phyloP scores from a whole-genome alignment of 2,113 vertebrate genomes.

The Semnornis frantzii region DNA sequence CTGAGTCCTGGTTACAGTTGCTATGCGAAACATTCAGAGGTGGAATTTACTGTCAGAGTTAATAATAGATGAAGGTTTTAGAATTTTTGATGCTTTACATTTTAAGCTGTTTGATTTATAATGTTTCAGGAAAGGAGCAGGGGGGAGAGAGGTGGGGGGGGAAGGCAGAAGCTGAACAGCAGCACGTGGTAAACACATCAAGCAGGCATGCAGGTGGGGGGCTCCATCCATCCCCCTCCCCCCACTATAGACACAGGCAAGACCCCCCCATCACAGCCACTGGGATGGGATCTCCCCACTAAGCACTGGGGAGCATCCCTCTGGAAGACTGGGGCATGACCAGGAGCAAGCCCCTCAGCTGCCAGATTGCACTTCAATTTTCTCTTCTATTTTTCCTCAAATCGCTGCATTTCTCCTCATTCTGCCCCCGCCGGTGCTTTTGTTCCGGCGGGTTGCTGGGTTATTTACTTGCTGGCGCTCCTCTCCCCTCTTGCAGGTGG shows the following conservation, averaged over 20 bases:
- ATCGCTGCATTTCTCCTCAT: not conserved
- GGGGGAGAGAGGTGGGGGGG: not conserved
- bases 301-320: not conserved
- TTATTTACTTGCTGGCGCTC: constrained; percentile 55
- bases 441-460: constrained; percentile 20
- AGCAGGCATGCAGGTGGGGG: not conserved
- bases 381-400: not conserved
- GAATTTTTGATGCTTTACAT: constrained; percentile 82
- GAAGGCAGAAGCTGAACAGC: not conserved
- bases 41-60: constrained; percentile 83
- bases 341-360: not conserved
- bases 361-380: not conserved
- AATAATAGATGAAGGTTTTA: constrained; percentile 86
- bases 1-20: constrained; percentile 81
- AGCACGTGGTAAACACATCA: not conserved
- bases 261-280: not conserved
- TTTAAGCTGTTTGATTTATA: constrained; percentile 83
- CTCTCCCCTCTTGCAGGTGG: constrained; percentile 67
- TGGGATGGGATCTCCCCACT: not conserved
- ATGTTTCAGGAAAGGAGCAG: constrained; percentile 64
- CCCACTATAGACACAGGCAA: rapidly evolving
- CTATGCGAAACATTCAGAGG: constrained; percentile 82
- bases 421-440: not conserved
- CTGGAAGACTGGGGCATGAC: rapidly evolving
- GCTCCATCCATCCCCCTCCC: not conserved